Conservation (phyloP, 2,888 invertebrate species). For the Chironomus tentans region DNA sequence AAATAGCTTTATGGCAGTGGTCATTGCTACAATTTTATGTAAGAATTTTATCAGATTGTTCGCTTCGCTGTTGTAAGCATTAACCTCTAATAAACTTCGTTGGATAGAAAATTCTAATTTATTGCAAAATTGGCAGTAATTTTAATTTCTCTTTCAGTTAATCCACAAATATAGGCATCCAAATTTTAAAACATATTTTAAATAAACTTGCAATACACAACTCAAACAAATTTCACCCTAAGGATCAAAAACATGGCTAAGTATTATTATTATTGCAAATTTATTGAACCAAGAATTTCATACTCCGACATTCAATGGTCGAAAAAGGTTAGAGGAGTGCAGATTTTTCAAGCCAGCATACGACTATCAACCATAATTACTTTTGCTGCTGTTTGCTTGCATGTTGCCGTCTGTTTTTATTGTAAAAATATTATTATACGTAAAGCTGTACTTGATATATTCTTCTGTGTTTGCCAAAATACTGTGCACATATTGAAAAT, state of each 20-base stretch:
- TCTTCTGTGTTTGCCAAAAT: not conserved
- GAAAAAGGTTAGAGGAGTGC: too few relatives aligned
- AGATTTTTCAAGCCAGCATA: not conserved
- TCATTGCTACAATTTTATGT: too few relatives aligned
- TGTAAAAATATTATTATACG: not conserved
- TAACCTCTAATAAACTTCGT: too few relatives aligned
- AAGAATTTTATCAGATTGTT: too few relatives aligned
- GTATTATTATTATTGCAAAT: not conserved
- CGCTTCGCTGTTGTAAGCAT: too few relatives aligned
- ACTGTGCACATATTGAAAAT: not conserved
- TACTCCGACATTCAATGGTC: not conserved
- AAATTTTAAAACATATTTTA: too few relatives aligned
- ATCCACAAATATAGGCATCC: too few relatives aligned
- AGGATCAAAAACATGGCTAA: not conserved
- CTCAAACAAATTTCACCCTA: too few relatives aligned
- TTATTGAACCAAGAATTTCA: not conserved
- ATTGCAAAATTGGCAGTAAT: too few relatives aligned
- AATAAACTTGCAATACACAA: too few relatives aligned
- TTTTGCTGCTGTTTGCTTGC: not conserved
- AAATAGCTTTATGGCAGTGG: not conserved
- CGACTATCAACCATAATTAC: not conserved
- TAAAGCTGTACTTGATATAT: not conserved
- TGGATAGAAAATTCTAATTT: too few relatives aligned
- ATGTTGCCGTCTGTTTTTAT: not conserved
- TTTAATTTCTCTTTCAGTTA: too few relatives aligned